Conservation (phyloP, 92 coral and sea anemone genomes). For the Umimayanthus chanpuru region DNA sequence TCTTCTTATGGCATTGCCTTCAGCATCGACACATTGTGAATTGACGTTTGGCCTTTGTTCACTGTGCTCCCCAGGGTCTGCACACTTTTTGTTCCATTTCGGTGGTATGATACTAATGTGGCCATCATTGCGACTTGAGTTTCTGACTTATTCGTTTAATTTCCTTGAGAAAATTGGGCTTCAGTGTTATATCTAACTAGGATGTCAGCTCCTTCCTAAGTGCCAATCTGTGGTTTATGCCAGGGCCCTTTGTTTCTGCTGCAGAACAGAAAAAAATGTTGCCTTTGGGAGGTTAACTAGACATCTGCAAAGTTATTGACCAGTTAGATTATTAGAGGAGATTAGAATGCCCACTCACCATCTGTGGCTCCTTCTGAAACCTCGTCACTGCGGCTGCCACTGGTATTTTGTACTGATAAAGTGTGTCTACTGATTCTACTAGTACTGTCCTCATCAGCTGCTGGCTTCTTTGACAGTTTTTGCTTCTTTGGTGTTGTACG, state of each 20-base stretch:
- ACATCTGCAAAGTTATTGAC: conserved; percentile 28
- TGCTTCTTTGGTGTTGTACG: conserved; percentile 7
- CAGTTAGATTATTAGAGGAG: conserved; percentile 16
- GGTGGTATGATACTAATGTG: no score
- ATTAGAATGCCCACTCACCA: conserved; percentile 20
- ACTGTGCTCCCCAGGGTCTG: no score
- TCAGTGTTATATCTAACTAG: conserved; percentile 4
- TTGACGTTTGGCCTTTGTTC: no score
- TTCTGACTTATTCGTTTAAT: conserved; percentile 16
- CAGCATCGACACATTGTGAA: no score
- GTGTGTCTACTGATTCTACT: no score
- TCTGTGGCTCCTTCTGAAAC: conserved; percentile 27
- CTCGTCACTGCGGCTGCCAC: neutral
- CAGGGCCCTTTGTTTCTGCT: conserved; percentile 21
- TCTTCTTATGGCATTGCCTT: no score
- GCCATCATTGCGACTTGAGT: conserved; percentile 17
- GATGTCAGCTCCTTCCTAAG: conserved; percentile 19
- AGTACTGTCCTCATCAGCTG: conserved; percentile 22
- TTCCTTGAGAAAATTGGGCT: conserved; percentile 14
- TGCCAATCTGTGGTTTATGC: conserved; percentile 19
- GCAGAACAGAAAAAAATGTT: conserved; percentile 25
- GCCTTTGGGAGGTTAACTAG: conserved; percentile 18
- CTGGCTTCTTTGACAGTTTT: conserved; percentile 12
- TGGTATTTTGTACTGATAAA: no score
- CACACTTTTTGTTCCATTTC: no score